Evolutionary conservation across 2,113 vertebrate genomes (phyloP), one percentile per base, ranked within the genome.

Genomic region (Pseudorectes ferrugineus): DNA sequence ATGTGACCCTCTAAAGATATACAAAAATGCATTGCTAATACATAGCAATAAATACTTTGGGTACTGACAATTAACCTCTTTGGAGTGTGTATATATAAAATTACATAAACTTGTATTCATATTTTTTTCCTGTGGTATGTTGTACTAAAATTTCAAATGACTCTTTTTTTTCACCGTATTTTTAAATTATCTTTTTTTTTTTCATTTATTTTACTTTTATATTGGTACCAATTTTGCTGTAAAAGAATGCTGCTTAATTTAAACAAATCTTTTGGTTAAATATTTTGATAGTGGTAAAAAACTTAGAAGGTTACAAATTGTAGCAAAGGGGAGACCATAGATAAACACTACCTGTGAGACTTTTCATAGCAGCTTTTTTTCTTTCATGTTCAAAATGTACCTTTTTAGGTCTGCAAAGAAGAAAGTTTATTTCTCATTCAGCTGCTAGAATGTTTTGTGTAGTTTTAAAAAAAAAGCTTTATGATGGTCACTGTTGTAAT

Each of bases 221-320:
- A 96, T 98, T 97, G 98, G 98, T 99, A 98, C 98, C 98, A 97
- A 95, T 98, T 97, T 98, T 97, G 97, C 97, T 98, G 97, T 98
- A 98, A 97, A 98, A 98, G 97, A 97, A 96, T 98, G 98, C 98
- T 98, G 98, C 98, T 98, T 98, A 95, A 95, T 95, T 97, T 97
- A 95, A 94, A 95, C 84, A 83, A 80, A 95, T 91, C 58, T 97
- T 97, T 97, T 85, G 88, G 92, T 97, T 97, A 97, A 97, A 94
- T 95, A 95, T 97, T 97, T 98, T 97, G 78, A 93, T 97, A 96
- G 89, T 94, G 55, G 72, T 94, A 94, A 95, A 95, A 91, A 65
- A 92, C 66, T 86, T 93, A 95, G 89, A 96, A 95, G 96, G 88
- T 92, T 97, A 97, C 91, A 96, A 92, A 68, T 71, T 79, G 85